A percentile compares a stretch with the other conserved stretches of the same genome.
phyloP scores from a whole-genome alignment of 2,888 invertebrate species.

The Orthosia gothica region DNA sequence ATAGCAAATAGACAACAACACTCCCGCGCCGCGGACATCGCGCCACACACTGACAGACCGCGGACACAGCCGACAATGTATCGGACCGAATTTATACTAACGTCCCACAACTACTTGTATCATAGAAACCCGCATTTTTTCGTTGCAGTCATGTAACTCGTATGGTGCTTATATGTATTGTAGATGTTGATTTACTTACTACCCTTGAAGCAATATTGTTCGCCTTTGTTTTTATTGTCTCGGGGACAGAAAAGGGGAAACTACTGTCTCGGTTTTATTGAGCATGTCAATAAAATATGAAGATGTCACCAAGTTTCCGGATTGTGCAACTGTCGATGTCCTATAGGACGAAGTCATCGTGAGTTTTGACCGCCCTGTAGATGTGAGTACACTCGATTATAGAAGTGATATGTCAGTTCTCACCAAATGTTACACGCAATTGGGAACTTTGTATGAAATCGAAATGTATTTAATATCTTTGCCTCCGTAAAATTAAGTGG shows the following conservation, averaged over 20 bases:
- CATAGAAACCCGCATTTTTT: slow-evolving; percentile 73
- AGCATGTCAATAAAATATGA: slow-evolving; percentile 74
- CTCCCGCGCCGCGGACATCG: slow-evolving; percentile 65
- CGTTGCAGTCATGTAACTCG: slow-evolving; percentile 85
- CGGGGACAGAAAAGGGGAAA: slow-evolving; percentile 73
- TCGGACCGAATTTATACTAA: slow-evolving; percentile 83
- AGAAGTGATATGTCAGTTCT: slow-evolving; percentile 36
- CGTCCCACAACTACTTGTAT: slow-evolving; percentile 77
- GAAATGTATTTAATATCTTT: slow-evolving; percentile 45
- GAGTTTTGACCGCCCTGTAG: slow-evolving; percentile 47
- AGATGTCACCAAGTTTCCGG: slow-evolving; percentile 71
- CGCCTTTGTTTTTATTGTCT: slow-evolving; percentile 69
- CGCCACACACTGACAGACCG: slow-evolving; percentile 64
- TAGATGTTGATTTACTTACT: slow-evolving; percentile 75
- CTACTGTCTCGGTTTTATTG: slow-evolving; percentile 80
- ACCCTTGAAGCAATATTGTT: slow-evolving; percentile 79
- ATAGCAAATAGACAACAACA: slow-evolving; percentile 83
- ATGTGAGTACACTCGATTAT: slow-evolving; percentile 48
- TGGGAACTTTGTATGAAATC: slow-evolving; percentile 26
- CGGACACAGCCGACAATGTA: slow-evolving; percentile 75
- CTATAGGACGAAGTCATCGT: slow-evolving; percentile 37
- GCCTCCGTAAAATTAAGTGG: slow-evolving; percentile 41
- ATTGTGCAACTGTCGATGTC: slow-evolving; percentile 48
- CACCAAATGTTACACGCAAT: slow-evolving; percentile 18
- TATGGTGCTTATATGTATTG: slow-evolving; percentile 87